These are phyloP conservation scores for Brachyhypopomus occidentalis DNA, from an alignment of 2,113 vertebrate species.

Conservation along the genomic window DNA sequence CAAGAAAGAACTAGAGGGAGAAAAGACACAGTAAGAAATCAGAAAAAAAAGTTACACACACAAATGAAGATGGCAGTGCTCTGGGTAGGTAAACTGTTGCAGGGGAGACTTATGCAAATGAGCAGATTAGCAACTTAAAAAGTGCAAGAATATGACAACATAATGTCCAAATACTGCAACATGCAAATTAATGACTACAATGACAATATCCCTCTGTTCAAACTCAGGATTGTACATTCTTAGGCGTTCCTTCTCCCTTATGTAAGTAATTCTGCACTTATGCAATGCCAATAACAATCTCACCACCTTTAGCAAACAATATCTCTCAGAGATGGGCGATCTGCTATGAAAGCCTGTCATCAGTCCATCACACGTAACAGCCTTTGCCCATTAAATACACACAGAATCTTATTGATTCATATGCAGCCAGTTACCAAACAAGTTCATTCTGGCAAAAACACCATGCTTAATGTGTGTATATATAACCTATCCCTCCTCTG, in stretches of 20 bases:
- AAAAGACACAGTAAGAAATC: neutral
- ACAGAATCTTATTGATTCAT: neutral
- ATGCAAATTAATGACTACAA: neutral
- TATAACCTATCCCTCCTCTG: neutral
- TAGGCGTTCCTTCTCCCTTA: neutral
- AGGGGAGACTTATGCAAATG: neutral
- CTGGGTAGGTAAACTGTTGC: neutral
- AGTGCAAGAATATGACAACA: neutral
- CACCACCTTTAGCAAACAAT: conserved; percentile 12
- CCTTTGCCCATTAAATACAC: neutral
- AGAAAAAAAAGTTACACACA: neutral
- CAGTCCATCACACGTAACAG: neutral
- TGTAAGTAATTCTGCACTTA: conserved; percentile 2
- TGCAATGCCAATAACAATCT: conserved; percentile 8
- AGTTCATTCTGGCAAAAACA: conserved; percentile 1
- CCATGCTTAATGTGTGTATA: neutral
- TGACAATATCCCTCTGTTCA: neutral
- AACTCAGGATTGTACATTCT: neutral
- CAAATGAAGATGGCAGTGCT: neutral
- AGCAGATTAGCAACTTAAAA: neutral
- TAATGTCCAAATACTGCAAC: neutral
- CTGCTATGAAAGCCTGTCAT: neutral
- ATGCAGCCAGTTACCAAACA: neutral
- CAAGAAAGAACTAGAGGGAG: neutral
- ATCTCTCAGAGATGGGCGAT: neutral